Evolutionary conservation across 1,140 invertebrate species (phyloP), one percentile per base, ranked within the genome.

Genomic region (Listronotus oregonensis): DNA sequence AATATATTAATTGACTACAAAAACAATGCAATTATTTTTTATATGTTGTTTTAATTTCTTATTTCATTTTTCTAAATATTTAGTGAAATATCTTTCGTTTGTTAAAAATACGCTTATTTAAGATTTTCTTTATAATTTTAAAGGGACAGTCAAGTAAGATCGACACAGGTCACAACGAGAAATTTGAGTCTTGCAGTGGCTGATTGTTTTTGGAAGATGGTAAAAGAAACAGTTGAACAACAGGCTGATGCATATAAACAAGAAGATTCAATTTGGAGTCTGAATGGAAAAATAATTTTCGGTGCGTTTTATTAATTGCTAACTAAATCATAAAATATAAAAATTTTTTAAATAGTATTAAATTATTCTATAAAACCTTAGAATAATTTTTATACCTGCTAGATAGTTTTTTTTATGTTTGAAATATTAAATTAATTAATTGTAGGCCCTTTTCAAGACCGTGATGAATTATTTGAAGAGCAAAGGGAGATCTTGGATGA

Each of bases 181-280:
- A 99, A 98, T 82, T 84, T 99, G 67, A 97, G 95, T 74, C 84
- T 98, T 77, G 96, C 96, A 6, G 97, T 99, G 10, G 93, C 96
- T 0, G 95, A 98, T 76, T 94, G 96, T 75, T 99, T 99, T 82
- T 99, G 98, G 98, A 95, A 97, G 79, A 99, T 99, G 97, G 97
- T 99, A 0, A 85, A 92, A 27, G 96, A 98, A 72, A 96, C 96
- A 0, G 94, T 99, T 0, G 97, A 99, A 79, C 96, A 99, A 75
- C 97, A 99, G 83, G 95, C 97, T 0, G 97, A 99, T 85, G 91
- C 95, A 21, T 99, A 99, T 80, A 98, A 98, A 86, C 97, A 0
- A 93, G 92, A 42, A 85, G 97, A 66, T 99, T 98, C 77, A 99
- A 99, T 82, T 82, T 99, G 54, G 97, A 99, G 86, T 98, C 96